These are phyloP conservation scores for Acleris laterana DNA, from an alignment of 2,888 invertebrate species.

Conservation along the genomic window DNA sequence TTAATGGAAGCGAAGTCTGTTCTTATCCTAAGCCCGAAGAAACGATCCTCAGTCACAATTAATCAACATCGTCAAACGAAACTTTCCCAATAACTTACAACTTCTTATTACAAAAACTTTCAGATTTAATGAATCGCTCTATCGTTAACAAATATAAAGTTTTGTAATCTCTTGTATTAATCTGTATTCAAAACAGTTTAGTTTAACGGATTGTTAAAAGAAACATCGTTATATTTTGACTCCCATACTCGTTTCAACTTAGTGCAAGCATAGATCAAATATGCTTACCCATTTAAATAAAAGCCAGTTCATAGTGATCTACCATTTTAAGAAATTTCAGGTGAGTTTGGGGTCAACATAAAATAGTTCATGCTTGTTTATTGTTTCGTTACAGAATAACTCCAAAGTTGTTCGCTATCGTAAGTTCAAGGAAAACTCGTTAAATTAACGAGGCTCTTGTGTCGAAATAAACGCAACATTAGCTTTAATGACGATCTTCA, in stretches of 20 bases:
- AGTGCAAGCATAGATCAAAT: too few species aligned
- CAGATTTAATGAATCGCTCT: constrained; percentile 4
- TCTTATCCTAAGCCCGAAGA: neutral
- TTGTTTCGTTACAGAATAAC: neutral
- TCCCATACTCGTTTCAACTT: too few species aligned
- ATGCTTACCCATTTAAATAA: too few species aligned
- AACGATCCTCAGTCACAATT: constrained; percentile 4
- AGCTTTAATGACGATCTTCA: constrained; percentile 23
- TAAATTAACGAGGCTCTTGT: constrained; percentile 22
- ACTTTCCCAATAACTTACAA: constrained; percentile 5
- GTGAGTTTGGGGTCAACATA: too few species aligned
- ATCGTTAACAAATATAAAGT: constrained; percentile 14
- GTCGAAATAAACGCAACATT: constrained; percentile 27
- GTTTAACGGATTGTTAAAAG: too few species aligned
- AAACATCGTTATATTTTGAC: too few species aligned
- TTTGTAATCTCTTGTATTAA: constrained; percentile 1
- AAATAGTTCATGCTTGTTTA: too few species aligned
- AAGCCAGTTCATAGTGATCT: too few species aligned
- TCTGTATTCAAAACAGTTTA: too few species aligned
- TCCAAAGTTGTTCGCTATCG: constrained; percentile 4
- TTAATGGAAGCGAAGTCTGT: neutral
- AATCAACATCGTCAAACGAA: constrained; percentile 6
- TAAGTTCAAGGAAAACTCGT: constrained; percentile 14
- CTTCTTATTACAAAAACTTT: constrained; percentile 21
- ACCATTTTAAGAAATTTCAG: too few species aligned